Conservation (phyloP, 1,140 invertebrate species). For the Drosophila triauraria region DNA sequence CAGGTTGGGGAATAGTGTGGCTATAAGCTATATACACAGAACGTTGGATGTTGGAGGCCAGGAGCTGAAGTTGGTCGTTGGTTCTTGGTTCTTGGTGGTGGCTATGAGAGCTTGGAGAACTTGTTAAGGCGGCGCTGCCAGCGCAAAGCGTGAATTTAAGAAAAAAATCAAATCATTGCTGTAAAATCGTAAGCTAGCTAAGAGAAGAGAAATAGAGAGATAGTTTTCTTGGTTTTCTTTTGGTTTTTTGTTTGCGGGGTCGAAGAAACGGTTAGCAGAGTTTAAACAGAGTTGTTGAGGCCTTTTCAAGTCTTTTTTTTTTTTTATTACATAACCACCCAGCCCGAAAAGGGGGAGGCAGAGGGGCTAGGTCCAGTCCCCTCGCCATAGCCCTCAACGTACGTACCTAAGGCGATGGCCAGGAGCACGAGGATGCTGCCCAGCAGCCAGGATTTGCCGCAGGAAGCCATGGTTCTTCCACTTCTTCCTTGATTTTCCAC, state of each 20-base stretch:
- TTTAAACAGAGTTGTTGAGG: slow-evolving; percentile 29
- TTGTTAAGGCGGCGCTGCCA: slow-evolving; percentile 82
- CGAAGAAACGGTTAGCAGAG: slow-evolving; percentile 49
- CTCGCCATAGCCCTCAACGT: slow-evolving; percentile 25
- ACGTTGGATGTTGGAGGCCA: slow-evolving; percentile 41
- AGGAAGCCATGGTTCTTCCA: slow-evolving; percentile 49
- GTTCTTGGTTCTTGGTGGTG: slow-evolving; percentile 27
- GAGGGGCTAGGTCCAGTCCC: slow-evolving; percentile 5
- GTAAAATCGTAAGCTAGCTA: slow-evolving; percentile 71
- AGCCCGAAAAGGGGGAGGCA: slow-evolving; percentile 6
- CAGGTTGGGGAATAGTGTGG: slow-evolving; percentile 45
- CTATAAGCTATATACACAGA: slow-evolving; percentile 58
- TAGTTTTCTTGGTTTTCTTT: slow-evolving; percentile 33
- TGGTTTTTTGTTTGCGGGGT: slow-evolving; percentile 26
- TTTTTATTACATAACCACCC: slow-evolving; percentile 60
- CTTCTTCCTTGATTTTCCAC: slow-evolving; percentile 4
- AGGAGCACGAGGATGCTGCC: slow-evolving; percentile 60
- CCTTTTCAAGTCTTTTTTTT: slow-evolving; percentile 6
- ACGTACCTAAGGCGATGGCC: slow-evolving; percentile 70
- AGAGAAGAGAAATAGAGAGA: slow-evolving; percentile 46
- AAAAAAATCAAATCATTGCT: slow-evolving; percentile 85
- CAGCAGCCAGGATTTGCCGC: slow-evolving; percentile 54
- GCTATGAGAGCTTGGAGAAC: slow-evolving; percentile 71
- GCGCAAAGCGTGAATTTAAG: slow-evolving; percentile 77
- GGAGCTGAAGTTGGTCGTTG: slow-evolving; percentile 38